Evolutionary conservation across 2,797 vertebrate species (phyloP), one percentile per base, ranked within the genome.

Genomic region (Lycodopsis pacificus): DNA sequence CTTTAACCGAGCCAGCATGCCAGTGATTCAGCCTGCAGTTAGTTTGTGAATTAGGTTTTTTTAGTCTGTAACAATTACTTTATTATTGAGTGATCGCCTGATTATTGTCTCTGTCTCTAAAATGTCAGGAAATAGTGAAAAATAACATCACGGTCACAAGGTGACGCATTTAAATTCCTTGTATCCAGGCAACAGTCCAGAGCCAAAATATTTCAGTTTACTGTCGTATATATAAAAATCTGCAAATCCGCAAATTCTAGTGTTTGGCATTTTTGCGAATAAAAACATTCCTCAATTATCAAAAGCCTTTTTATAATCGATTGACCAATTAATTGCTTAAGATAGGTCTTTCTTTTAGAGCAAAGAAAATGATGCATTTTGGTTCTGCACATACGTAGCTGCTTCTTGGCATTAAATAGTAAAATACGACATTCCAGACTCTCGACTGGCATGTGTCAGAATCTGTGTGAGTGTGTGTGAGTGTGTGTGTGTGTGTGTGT

Each of bases 21-120:
- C 17, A 34, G 17, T 49, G 44, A 59, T 42, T 71, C 61, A 51
- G 15, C 44, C 73, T 56, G 48, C 22, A 67, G 10, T 38, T 20
- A 40, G 2, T 48, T 71, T 0, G 42, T 54, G 30, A 54, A 66
- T 42, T 42, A 4, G 40, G 3, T 44, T 4, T 15, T 13, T 4
- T 42, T 42, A 44, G 42, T 44, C 42, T 4, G 13, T 44, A 44
- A 14, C 42, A 14, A 14, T 42, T 11, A 32, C 34, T 61, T 19
- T 15, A 36, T 36, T n/a, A 46, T 1, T 2, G 32, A 42, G 32
- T 15, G 14, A 30, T 5, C 14, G 22, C 22, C 20, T 53, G 13
- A 68, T 40, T 75, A 15, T 40, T 56, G 17, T 56, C 27, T n/a
- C n/a, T 30, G 5, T 54, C 14, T 53, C 32, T 19, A 1, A 53